Evolutionary conservation across 2,888 invertebrate genomes (phyloP), one percentile per base, ranked within the genome.

Genomic region (Aphidoletes aphidimyza): DNA sequence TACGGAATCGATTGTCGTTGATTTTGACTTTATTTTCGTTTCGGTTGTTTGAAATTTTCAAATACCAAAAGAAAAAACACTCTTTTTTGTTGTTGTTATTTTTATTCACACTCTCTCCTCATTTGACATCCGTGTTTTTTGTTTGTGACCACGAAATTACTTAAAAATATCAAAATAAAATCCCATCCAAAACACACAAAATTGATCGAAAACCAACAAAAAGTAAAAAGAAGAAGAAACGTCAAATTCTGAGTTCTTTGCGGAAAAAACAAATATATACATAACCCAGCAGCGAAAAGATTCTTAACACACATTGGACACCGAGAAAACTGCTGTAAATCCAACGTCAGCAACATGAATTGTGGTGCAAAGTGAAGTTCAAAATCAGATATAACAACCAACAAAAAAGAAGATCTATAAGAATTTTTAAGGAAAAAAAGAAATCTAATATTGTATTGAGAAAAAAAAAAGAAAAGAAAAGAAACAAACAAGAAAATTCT

Each of bases 341-440:
- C 14, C 69, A 69, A 69, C 69, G 69, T 69, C 14, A 69, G 30
- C 69, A 69, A 69, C 69, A 69, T 69, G 69, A 69, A 30, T 69
- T 69, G 69, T 69, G 69, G 69, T 69, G 69, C 69, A 69, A 69
- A 69, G 69, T 69, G 69, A 69, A 69, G 69, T 69, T 11, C 2
- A 3, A 54, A 26, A 9, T 42, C n/a, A n/a, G 47, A 47, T 3
- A 47, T 22, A 22, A 54, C 17, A 47, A 47, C 8, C 17, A 47
- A 47, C 8, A 19, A 47, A 47, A 47, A 47, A 47, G 19, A 9
- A 19, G 19, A 47, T 47, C 19, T 47, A 47, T 5, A 39, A 39
- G 39, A 39, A 39, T 39, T 39, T 39, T 39, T 39, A 8, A 39
- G 11, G 11, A 39, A 39, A 39, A 39, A 39, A 39, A 39, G 11